phyloP scores from a whole-genome alignment of 2,888 invertebrate genomes.

The Polyommatus iphigenia region DNA sequence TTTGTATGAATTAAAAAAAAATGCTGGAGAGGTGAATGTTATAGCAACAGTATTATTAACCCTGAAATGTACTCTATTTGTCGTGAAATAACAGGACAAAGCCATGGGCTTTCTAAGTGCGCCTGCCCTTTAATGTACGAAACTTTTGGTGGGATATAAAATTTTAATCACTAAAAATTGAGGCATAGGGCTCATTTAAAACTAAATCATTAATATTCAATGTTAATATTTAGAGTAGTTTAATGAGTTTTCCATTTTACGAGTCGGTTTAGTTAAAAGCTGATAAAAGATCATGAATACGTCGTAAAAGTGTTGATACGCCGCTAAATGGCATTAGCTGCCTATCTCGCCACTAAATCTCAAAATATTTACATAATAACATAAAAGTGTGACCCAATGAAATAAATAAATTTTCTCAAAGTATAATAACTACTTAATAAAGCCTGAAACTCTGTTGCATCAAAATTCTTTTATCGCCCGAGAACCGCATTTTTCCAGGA shows the following conservation, averaged over 20 bases:
- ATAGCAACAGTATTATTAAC: not conserved
- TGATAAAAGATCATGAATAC: slow-evolving; percentile 24
- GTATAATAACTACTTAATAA: not conserved
- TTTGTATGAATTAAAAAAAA: not conserved
- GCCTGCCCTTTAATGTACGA: not conserved
- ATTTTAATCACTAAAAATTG: not conserved
- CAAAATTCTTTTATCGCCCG: no score
- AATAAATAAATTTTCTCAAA: not conserved
- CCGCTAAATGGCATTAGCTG: slow-evolving; percentile 11
- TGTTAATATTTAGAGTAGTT: slow-evolving; percentile 11
- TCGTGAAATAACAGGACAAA: not conserved
- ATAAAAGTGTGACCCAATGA: slow-evolving; percentile 26
- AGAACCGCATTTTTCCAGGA: no score
- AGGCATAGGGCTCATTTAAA: not conserved
- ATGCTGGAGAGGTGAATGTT: not conserved
- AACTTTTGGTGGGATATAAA: not conserved
- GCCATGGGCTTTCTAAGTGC: no score
- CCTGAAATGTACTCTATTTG: not conserved
- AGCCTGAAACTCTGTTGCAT: no score
- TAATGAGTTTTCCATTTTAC: slow-evolving; percentile 19
- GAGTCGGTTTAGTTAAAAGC: slow-evolving; percentile 26
- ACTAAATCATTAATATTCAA: slow-evolving; percentile 1
- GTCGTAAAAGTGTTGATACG: slow-evolving; percentile 24
- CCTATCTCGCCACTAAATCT: slow-evolving; percentile 21
- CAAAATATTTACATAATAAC: slow-evolving; percentile 9